Percentiles rank a stretch among this genome's conserved stretches.
Evolutionary conservation across 53 echinoderm and acorn worm species (phyloP).

Genomic region (Glandiceps talaboti): DNA sequence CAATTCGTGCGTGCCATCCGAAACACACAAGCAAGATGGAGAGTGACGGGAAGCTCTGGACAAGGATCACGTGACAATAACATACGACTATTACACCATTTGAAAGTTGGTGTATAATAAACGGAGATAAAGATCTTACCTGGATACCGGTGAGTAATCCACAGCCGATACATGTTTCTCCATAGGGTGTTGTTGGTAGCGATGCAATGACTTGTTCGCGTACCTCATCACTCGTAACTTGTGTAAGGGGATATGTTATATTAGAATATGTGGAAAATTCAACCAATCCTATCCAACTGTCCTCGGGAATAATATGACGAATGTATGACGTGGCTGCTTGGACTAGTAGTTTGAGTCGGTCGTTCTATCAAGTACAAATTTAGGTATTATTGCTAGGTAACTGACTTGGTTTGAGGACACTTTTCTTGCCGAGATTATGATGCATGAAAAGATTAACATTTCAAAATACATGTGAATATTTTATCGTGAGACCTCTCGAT

Average conservation of each 20-base stretch:
- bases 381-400: no score
- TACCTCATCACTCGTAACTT: constrained; percentile 16
- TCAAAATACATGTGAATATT: no score
- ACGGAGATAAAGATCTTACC: constrained; percentile 10
- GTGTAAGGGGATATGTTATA: constrained; percentile 4
- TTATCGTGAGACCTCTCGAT: no score
- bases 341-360: constrained; percentile 18
- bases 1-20: no score
- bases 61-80: no score
- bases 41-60: no score
- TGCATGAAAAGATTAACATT: no score
- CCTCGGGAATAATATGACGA: constrained; percentile 32
- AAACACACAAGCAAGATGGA: no score
- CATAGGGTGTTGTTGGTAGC: constrained; percentile 11
- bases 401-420: no score
- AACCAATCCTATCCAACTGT: constrained; percentile 45
- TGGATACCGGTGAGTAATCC: constrained; percentile 32
- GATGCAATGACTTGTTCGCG: constrained; percentile 4
- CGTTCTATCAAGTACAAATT: no score
- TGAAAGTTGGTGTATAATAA: neutral
- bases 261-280: constrained; percentile 4
- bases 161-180: constrained; percentile 50
- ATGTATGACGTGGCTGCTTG: constrained; percentile 44
- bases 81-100: no score
- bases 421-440: no score